Percentiles rank a stretch among this genome's conserved stretches.
phyloP scores from a whole-genome alignment of 2,113 vertebrate species.

The Aepyceros melampus region DNA sequence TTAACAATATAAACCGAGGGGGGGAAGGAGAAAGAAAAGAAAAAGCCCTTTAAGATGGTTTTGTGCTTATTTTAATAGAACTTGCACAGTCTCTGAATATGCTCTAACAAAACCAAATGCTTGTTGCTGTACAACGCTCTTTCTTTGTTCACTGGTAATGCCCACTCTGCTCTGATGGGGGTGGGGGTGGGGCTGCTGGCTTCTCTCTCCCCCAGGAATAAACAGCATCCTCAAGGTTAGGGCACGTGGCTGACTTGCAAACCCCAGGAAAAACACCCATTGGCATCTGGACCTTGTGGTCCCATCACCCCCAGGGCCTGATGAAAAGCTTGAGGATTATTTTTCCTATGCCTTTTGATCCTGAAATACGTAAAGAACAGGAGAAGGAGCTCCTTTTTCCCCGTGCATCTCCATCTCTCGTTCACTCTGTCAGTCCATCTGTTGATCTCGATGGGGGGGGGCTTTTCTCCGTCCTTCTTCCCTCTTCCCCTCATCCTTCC shows the following conservation, averaged over 20 bases:
- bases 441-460: neutral
- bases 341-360: slow-evolving; percentile 47
- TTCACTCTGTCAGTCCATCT: slow-evolving; percentile 35
- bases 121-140: slow-evolving; percentile 72
- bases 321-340: slow-evolving; percentile 64
- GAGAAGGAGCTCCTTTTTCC: slow-evolving; percentile 42
- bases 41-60: slow-evolving; percentile 80
- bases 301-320: slow-evolving; percentile 52
- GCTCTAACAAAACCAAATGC: slow-evolving; percentile 81
- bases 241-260: slow-evolving; percentile 60
- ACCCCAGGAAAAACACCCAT: slow-evolving; percentile 50
- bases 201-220: slow-evolving; percentile 79
- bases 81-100: slow-evolving; percentile 78
- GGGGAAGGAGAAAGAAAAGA: slow-evolving; percentile 67
- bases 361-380: slow-evolving; percentile 72
- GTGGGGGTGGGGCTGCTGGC: slow-evolving; percentile 55
- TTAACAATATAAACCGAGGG: slow-evolving; percentile 80
- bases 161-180: slow-evolving; percentile 70
- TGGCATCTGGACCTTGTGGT: slow-evolving; percentile 63
- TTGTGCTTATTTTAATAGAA: slow-evolving; percentile 84
- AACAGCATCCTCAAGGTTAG: slow-evolving; percentile 79
- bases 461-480: neutral
- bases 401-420: neutral
- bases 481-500: neutral
- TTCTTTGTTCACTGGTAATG: slow-evolving; percentile 77